Conservation (phyloP, 2,888 invertebrate genomes). For the Cristatella mucedo region DNA sequence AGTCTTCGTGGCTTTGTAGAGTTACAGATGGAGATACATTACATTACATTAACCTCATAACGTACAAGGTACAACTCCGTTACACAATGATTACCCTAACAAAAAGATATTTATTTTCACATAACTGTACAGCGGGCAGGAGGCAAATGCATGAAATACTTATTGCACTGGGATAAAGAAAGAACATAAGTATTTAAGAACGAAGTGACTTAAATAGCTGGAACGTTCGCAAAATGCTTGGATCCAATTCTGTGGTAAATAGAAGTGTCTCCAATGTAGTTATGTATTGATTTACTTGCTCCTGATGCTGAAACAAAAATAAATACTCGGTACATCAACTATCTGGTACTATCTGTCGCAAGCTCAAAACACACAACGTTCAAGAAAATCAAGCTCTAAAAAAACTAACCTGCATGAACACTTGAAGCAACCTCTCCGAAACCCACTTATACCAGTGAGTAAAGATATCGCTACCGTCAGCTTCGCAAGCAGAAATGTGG, state of each 20-base stretch:
- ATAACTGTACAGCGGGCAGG: too few relatives aligned
- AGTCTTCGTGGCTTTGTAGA: too few relatives aligned
- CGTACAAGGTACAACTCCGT: too few relatives aligned
- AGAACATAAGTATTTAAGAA: too few relatives aligned
- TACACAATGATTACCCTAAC: too few relatives aligned
- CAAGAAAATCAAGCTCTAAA: slow-evolving; percentile 5
- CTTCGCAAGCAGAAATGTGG: slow-evolving; percentile 79
- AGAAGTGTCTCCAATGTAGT: slow-evolving; percentile 81
- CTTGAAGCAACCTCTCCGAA: slow-evolving; percentile 78
- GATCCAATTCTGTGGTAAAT: slow-evolving; percentile 91
- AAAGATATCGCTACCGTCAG: slow-evolving; percentile 76
- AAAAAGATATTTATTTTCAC: too few relatives aligned
- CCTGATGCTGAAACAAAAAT: slow-evolving; percentile 64
- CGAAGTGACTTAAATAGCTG: too few relatives aligned
- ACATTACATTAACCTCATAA: too few relatives aligned
- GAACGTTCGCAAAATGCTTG: too few relatives aligned
- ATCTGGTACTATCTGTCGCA: slow-evolving; percentile 6
- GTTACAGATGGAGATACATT: too few relatives aligned
- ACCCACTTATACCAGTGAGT: slow-evolving; percentile 94
- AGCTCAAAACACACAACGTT: slow-evolving; percentile 1
- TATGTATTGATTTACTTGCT: slow-evolving; percentile 91
- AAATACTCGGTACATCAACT: neutral
- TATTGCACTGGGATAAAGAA: too few relatives aligned
- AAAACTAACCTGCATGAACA: slow-evolving; percentile 74
- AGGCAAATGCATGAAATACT: too few relatives aligned